Evolutionary conservation across 2,888 invertebrate genomes (phyloP).

Genomic region (Ornithoptera alexandrae): DNA sequence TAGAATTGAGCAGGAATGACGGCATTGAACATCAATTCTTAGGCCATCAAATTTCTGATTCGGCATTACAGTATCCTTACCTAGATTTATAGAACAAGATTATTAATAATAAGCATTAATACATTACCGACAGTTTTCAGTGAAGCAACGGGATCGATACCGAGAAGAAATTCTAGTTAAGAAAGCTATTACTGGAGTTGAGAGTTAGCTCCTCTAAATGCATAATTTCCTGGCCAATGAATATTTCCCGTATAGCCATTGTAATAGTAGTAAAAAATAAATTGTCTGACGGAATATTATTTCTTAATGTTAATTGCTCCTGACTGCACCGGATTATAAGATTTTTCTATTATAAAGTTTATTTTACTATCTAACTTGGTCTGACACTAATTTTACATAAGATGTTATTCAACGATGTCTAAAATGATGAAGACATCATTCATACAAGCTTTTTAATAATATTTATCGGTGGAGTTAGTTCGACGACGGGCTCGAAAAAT

Average conservation of each 20-base stretch:
- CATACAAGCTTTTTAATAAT: no score
- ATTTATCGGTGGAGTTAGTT: no score
- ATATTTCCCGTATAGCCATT: constrained; percentile 27
- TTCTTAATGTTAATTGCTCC: not conserved
- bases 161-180: constrained; percentile 22
- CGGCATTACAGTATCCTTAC: not conserved
- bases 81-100: not conserved
- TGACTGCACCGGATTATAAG: no score
- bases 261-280: constrained; percentile 19
- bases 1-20: no score
- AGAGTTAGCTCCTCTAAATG: constrained; percentile 16
- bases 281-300: not conserved
- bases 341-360: no score
- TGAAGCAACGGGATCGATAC: constrained; percentile 27
- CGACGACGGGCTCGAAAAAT: no score
- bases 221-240: constrained; percentile 29
- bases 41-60: no score
- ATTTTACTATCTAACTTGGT: no score
- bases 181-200: constrained; percentile 25
- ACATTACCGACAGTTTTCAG: constrained; percentile 16
- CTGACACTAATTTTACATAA: no score
- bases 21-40: no score
- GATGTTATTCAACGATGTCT: no score
- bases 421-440: no score
- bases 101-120: constrained; percentile 24